phyloP scores from a whole-genome alignment of 2,888 invertebrate genomes.

The Eilema caniola region DNA sequence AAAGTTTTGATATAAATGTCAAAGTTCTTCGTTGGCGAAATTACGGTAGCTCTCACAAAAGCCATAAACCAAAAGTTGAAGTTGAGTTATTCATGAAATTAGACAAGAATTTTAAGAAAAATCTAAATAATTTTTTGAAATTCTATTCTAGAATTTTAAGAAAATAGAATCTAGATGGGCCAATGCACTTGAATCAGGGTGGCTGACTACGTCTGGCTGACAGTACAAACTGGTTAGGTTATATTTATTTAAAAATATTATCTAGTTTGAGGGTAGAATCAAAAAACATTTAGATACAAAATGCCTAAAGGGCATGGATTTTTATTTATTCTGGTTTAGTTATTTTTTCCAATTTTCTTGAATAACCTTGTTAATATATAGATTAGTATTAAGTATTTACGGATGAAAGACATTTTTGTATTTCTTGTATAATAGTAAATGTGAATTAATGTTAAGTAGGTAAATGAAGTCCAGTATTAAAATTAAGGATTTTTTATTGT shows the following conservation, averaged over 20 bases:
- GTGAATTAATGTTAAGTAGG: conserved; percentile 57
- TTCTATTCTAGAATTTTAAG: too few species aligned
- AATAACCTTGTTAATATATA: conserved; percentile 35
- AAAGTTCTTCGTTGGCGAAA: too few species aligned
- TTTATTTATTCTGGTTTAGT: conserved; percentile 6
- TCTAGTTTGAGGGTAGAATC: background rate
- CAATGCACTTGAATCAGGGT: too few species aligned
- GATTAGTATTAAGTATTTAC: conserved; percentile 50
- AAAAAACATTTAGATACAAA: background rate
- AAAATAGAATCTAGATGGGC: too few species aligned
- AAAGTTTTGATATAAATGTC: too few species aligned
- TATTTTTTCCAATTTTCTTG: background rate
- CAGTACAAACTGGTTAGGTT: background rate
- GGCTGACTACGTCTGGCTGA: too few species aligned
- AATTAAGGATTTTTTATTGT: conserved; percentile 50
- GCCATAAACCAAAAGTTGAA: too few species aligned
- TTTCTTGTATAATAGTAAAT: conserved; percentile 50
- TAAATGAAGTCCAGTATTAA: conserved; percentile 65
- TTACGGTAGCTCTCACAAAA: too few species aligned
- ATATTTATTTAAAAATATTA: background rate
- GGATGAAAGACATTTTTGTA: conserved; percentile 67
- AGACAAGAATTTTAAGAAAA: too few species aligned
- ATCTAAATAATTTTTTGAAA: too few species aligned
- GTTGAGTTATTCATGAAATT: too few species aligned
- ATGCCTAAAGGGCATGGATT: background rate